Base-by-base conservation (phyloP, 1,140 invertebrate species). In the Cydia amplana region DNA sequence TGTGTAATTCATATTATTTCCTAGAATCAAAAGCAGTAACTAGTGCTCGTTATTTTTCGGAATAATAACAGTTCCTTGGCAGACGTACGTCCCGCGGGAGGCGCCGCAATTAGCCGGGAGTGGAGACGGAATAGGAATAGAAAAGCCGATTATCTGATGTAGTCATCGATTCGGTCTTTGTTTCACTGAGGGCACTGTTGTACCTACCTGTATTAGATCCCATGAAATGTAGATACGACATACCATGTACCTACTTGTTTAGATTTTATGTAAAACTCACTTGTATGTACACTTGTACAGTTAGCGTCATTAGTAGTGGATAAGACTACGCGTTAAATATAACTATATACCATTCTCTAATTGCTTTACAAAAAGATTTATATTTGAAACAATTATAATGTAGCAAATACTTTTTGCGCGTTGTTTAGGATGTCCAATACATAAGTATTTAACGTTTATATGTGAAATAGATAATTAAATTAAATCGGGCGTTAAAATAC, bases 101-200 rank as follows among this genome's bases (percentile, higher is more conserved):
- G 40, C 20, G 43, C 18, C n/a, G 60, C 78, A 86, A 85, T 86
- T 83, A 85, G 79, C 80, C 72, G 78, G 60, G 79, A 76, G 79
- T 77, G 75, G 63, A 77, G 73, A 77, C 78, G 80, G 74, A 32
- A 32, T 32, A 74, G 75, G 75, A 86, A 81, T 80, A 79, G 80
- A 76, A 85, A 86, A 85, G 83, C 82, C 79, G 85, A 83, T 86
- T 85, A 86, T 77, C 65, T 70, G 64, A 36, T 70, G 65, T 70
- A 73, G 43, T 73, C 49, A 73, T 73, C 72, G 72, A 73, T 73
- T 73, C 25, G 72, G 1, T 55, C 43, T 73, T 55, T 55, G 49
- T 73, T 51, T 51, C 49, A 60, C 18, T 25, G 43, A 25, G 72
- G 72, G 67, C 18, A 28, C 25, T 70, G 36, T 72, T 46, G 43